Conservation (phyloP, 2,113 vertebrate species). For the Azemiops feae region DNA sequence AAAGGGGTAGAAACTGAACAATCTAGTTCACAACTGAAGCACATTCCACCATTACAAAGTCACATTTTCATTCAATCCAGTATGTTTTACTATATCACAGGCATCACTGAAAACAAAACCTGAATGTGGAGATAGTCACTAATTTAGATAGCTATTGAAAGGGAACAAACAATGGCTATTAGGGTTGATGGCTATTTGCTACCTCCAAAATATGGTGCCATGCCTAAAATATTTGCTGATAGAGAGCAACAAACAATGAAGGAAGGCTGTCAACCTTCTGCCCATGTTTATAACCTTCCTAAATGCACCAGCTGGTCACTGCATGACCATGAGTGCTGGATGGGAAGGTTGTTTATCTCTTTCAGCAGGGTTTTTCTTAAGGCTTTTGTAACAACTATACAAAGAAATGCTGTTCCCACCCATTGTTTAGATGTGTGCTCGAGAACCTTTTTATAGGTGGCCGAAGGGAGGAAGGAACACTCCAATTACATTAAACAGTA, state of each 20-base stretch:
- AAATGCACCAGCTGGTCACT: neutral
- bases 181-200: neutral
- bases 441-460: neutral
- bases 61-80: neutral
- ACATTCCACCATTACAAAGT: neutral
- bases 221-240: neutral
- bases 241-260: neutral
- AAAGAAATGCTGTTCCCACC: neutral
- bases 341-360: neutral
- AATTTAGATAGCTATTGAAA: neutral
- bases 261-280: neutral
- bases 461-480: neutral
- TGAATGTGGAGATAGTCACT: neutral
- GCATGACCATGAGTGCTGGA: neutral
- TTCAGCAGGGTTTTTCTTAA: neutral
- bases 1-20: neutral
- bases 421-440: neutral
- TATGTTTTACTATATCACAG: neutral
- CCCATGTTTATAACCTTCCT: neutral
- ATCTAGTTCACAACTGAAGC: neutral
- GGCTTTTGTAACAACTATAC: neutral
- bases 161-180: neutral
- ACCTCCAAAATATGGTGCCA: neutral
- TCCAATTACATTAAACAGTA: slow-evolving; percentile 19
- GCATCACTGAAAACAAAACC: neutral